Evolutionary conservation across 1,140 invertebrate species (phyloP).

Genomic region (Cheumatopsyche charites): DNA sequence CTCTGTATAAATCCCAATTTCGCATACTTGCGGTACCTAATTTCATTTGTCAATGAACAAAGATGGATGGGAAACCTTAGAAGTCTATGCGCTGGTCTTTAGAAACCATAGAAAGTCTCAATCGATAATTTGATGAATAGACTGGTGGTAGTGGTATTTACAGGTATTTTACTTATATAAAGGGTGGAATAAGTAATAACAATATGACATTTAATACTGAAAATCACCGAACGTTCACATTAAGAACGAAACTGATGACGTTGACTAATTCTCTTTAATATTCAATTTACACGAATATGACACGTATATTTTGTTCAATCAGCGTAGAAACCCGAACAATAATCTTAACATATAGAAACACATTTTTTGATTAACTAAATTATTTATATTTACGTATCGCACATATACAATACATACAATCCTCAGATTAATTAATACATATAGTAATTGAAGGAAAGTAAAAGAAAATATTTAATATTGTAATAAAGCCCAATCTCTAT

Average conservation of each 20-base stretch:
- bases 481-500: no score
- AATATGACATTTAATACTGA: constrained; percentile 8
- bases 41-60: constrained; percentile 49
- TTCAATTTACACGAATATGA: no score
- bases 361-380: no score
- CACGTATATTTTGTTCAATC: no score
- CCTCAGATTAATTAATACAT: no score
- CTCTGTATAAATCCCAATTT: constrained; percentile 26
- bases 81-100: constrained; percentile 46
- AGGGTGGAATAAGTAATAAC: constrained; percentile 14
- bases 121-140: constrained; percentile 49
- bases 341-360: no score
- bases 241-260: not conserved
- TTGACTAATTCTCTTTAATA: no score
- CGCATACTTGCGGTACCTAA: constrained; percentile 46
- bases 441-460: no score
- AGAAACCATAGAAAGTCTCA: constrained; percentile 46
- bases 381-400: no score
- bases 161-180: constrained; percentile 31
- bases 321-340: no score
- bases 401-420: no score
- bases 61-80: constrained; percentile 44
- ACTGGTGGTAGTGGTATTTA: constrained; percentile 34
- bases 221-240: not conserved
- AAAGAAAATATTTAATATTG: no score